phyloP scores from a whole-genome alignment of 2,888 invertebrate species.

The Dicyrtomina minuta region DNA sequence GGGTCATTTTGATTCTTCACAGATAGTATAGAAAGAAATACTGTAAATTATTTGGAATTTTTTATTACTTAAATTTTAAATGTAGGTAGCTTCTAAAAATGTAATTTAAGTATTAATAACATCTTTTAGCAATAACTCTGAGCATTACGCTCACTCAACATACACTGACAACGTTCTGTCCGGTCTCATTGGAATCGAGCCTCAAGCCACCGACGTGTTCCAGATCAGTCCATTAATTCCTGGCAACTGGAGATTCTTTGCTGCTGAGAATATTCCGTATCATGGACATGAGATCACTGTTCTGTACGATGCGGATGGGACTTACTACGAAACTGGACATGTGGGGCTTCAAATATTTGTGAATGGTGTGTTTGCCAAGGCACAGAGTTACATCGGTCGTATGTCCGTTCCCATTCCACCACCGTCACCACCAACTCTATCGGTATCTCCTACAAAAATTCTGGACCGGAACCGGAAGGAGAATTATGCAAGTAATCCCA shows the following conservation, averaged over 20 bases:
- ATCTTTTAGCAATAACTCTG: slow-evolving; percentile 35
- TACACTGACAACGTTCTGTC: slow-evolving; percentile 49
- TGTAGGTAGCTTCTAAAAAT: too few species aligned
- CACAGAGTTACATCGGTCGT: slow-evolving; percentile 35
- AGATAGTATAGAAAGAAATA: too few species aligned
- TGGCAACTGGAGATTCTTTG: slow-evolving; percentile 26
- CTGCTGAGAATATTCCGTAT: slow-evolving; percentile 45
- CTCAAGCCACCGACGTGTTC: slow-evolving; percentile 14
- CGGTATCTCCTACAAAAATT: too few species aligned
- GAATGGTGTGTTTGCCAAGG: slow-evolving; percentile 36
- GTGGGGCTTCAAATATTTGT: slow-evolving; percentile 44
- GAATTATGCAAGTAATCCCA: slow-evolving; percentile 49
- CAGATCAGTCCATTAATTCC: slow-evolving; percentile 20
- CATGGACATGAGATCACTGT: slow-evolving; percentile 50
- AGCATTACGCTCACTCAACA: slow-evolving; percentile 52
- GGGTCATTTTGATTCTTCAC: too few species aligned
- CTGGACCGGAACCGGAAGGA: slow-evolving; percentile 42
- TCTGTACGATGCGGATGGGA: slow-evolving; percentile 45
- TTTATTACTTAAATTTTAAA: too few species aligned
- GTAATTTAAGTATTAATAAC: too few species aligned
- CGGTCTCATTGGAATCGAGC: slow-evolving; percentile 44
- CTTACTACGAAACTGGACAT: slow-evolving; percentile 39
- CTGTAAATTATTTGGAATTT: too few species aligned
- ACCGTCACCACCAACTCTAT: slow-evolving; percentile 3
- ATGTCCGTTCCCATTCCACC: slow-evolving; percentile 42